Conservation (phyloP, 2,888 invertebrate species). For the Clanis bilineata region DNA sequence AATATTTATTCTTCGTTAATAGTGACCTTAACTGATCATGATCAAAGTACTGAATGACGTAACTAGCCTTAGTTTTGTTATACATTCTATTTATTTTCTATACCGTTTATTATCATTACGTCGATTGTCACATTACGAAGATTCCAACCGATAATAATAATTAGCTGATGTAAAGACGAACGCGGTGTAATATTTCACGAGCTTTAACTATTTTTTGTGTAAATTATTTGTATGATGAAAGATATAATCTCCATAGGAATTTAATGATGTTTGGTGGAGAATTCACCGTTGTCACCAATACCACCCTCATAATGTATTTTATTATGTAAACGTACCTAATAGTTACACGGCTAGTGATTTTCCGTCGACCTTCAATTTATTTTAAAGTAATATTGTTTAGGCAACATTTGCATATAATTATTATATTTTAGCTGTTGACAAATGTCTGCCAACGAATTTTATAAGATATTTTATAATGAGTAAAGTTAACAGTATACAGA, state of each 20-base stretch:
- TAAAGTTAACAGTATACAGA: constrained; percentile 61
- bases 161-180: constrained; percentile 31
- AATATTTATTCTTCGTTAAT: constrained; percentile 81
- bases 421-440: constrained; percentile 14
- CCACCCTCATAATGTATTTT: constrained; percentile 6
- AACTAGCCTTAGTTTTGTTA: constrained; percentile 65
- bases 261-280: neutral
- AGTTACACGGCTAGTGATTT: constrained; percentile 8
- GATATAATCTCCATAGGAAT: constrained; percentile 18
- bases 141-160: constrained; percentile 18
- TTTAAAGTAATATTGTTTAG: constrained; percentile 39
- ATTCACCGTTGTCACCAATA: neutral
- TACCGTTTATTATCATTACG: constrained; percentile 13
- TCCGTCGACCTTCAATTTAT: constrained; percentile 21
- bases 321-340: constrained; percentile 12
- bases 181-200: constrained; percentile 33
- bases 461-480: constrained; percentile 20
- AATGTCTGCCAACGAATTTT: constrained; percentile 4
- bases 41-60: constrained; percentile 80
- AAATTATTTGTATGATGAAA: constrained; percentile 16
- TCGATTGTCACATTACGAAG: constrained; percentile 10
- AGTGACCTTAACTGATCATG: constrained; percentile 80
- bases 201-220: constrained; percentile 48
- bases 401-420: constrained; percentile 13
- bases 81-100: constrained; percentile 39